Conservation (phyloP, 2,888 invertebrate species). For the Eucera pruinosa region DNA sequence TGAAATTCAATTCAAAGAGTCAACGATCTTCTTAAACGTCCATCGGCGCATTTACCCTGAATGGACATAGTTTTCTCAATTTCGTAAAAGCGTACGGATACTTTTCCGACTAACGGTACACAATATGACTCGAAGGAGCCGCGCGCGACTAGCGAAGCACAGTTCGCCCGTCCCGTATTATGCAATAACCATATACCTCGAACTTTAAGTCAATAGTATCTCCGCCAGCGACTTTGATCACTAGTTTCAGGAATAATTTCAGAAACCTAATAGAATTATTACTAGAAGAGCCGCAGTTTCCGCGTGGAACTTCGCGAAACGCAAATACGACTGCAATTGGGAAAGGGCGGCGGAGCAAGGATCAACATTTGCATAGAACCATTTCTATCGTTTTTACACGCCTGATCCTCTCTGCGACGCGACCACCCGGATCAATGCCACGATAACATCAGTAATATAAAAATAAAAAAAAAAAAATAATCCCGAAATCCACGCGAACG, state of each 20-base stretch:
- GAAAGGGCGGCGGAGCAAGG: not conserved
- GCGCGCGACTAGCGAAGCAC: too few species aligned
- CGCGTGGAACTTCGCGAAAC: not conserved
- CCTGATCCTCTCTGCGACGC: not conserved
- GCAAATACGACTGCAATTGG: slow-evolving; percentile 3
- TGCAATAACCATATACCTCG: not conserved
- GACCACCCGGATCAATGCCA: slow-evolving; percentile 5
- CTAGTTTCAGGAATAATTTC: not conserved
- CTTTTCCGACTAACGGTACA: too few species aligned
- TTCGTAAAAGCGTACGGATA: too few species aligned
- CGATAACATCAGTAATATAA: not conserved
- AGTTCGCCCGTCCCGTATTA: too few species aligned
- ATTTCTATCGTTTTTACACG: not conserved
- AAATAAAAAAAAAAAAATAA: not conserved
- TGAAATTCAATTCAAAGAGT: too few species aligned
- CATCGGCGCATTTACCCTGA: too few species aligned
- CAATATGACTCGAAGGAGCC: too few species aligned
- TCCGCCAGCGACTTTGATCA: not conserved
- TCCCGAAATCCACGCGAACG: not conserved
- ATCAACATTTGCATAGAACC: not conserved
- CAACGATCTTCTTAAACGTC: too few species aligned
- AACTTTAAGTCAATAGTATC: not conserved
- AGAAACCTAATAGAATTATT: not conserved
- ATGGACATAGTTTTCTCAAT: too few species aligned
- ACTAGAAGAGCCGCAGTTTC: not conserved